phyloP scores from a whole-genome alignment of 2,888 invertebrate species.

The Tiliacea aurago region DNA sequence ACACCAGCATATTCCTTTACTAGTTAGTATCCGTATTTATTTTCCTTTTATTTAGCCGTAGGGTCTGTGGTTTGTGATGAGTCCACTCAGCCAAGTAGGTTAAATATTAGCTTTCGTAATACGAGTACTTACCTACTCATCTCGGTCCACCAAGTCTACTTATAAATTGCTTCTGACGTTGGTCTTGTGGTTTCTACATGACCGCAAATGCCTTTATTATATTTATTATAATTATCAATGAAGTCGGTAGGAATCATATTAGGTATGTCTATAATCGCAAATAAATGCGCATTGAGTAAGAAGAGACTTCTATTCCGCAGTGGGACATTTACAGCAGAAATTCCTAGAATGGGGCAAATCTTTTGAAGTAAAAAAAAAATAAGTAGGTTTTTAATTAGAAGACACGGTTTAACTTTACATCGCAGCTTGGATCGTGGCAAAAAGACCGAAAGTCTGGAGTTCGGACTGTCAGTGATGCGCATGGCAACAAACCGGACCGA shows the following conservation, averaged over 20 bases:
- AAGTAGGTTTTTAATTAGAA: background rate
- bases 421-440: constrained; percentile 77
- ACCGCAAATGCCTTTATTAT: background rate
- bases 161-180: background rate
- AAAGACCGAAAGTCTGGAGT: constrained; percentile 77
- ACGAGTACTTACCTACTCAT: background rate
- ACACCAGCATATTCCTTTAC: constrained; percentile 80
- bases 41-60: background rate
- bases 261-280: background rate
- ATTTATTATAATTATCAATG: background rate
- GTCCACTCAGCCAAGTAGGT: background rate
- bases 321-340: background rate
- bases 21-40: constrained; percentile 72
- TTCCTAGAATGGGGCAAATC: background rate
- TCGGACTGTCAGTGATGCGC: constrained; percentile 79
- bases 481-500: constrained; percentile 69
- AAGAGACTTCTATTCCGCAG: background rate
- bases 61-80: background rate
- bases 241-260: background rate
- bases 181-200: constrained; percentile 11
- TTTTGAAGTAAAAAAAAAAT: background rate
- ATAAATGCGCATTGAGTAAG: background rate
- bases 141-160: background rate
- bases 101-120: background rate
- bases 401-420: constrained; percentile 14